A percentile compares a stretch with the other conserved stretches of the same genome.
These are phyloP conservation scores for Macrotis lagotis DNA, from an alignment of 2,113 vertebrate genomes.

Conservation along the genomic window DNA sequence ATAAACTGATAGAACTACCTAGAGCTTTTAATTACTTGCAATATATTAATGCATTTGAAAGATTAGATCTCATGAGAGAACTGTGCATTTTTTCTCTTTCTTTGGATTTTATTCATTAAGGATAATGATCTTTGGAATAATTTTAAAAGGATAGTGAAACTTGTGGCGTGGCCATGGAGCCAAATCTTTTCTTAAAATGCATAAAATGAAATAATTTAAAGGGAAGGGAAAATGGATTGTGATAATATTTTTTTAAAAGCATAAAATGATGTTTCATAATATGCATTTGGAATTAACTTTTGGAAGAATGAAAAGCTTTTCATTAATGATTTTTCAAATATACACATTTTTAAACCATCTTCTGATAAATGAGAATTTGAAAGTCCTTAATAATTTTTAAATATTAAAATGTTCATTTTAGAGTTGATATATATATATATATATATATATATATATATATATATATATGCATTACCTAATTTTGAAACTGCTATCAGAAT, in stretches of 20 bases:
- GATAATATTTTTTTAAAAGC: slow-evolving; percentile 43
- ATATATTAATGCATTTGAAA: slow-evolving; percentile 58
- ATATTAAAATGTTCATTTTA: slow-evolving; percentile 10
- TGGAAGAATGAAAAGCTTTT: slow-evolving; percentile 36
- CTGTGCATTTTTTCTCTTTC: slow-evolving; percentile 62
- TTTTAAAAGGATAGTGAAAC: slow-evolving; percentile 33
- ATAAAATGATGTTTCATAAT: slow-evolving; percentile 17
- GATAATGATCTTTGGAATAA: slow-evolving; percentile 36
- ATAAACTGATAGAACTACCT: slow-evolving; percentile 62
- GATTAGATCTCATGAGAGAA: slow-evolving; percentile 56
- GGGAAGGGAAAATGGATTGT: slow-evolving; percentile 30
- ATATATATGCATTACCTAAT: slow-evolving; percentile 36
- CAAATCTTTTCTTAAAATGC: slow-evolving; percentile 18
- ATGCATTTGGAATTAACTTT: neutral
- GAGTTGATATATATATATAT: slow-evolving; percentile 43
- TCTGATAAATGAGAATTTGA: slow-evolving; percentile 16
- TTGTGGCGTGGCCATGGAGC: neutral
- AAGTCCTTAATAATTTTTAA: neutral
- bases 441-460: too few relatives aligned
- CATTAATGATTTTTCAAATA: slow-evolving; percentile 12
- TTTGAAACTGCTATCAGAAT: slow-evolving; percentile 49
- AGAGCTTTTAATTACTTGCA: slow-evolving; percentile 55
- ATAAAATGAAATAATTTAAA: slow-evolving; percentile 39
- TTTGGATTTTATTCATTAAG: slow-evolving; percentile 50
- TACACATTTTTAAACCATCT: slow-evolving; percentile 20